Evolutionary conservation across 2,113 vertebrate species (phyloP), one percentile per base, ranked within the genome.

Genomic region (Paralichthys olivaceus): DNA sequence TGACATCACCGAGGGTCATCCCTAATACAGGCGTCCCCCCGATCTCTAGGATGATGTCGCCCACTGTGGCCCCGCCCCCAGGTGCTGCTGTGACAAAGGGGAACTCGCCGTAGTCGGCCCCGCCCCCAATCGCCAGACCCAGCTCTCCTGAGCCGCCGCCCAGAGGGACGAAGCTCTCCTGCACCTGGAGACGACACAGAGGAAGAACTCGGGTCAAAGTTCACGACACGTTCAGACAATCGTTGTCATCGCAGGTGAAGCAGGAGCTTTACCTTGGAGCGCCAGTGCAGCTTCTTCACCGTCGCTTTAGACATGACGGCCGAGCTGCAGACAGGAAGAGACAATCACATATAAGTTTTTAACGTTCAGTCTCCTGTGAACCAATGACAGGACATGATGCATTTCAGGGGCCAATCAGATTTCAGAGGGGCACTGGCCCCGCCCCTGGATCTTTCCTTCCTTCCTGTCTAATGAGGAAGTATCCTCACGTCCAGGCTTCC

Each of bases 101-200:
- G 67, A 95, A 95, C 84, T 95, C 94, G 12, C 94, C 94, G 70
- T 95, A 95, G 86, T 95, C 94, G 0, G 93, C 94, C 20, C 94
- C 94, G 2, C 94, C 94, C 4, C 94, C 94, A 0, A 95, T 78
- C 37, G 93, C 93, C 69, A 95, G 84, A 19, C 94, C 93, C 76
- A 95, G 88, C 77, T 95, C 94, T 2, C 93, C 93, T 0, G 94
- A 94, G 75, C 84, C 86, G 5, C 89, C 90, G 29, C 92, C 90
- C 62, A 94, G 89, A 1, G 94, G 94, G 40, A 95, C 91, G 13
- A 95, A 95, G 84, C 85, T 94, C 91, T 95, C 94, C 90, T 95
- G 94, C 78, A 94, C 94, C 91, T 94, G 80, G 13, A 37, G 20
- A 57, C 28, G 7, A 72, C 54, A 54, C 19, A 14, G n/a, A 4